Base-by-base conservation (phyloP, 2,113 vertebrate species). In the Budorcas taxicolor region DNA sequence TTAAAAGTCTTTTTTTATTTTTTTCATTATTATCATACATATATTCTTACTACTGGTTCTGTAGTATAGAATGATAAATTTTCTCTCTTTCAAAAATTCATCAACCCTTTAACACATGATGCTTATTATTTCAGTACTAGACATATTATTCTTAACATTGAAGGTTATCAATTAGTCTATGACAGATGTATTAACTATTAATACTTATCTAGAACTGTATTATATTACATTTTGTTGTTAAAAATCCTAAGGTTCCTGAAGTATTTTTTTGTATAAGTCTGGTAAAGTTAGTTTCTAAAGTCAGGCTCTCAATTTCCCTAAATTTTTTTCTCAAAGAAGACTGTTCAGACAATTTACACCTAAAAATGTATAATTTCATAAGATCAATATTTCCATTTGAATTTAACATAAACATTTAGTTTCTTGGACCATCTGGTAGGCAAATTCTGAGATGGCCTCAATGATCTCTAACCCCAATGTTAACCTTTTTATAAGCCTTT, bases 271-370 rank as follows among this genome's bases (percentile, higher is more conserved):
- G 33, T 60, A 10, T 78, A 90, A 58, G 17, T 53, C 33, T 87
- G 55, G 12, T 94, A 31, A 94, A 93, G 23, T 82, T 95, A 57
- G 55, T 96, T 93, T 89, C 76, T 92, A 87, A 91, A 76, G 31
- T 27, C 29, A 53, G 27, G 2, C 71, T 93, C n/a, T 93, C 29
- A 91, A 50, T 96, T 90, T 74, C 12, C 29, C 16, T 85, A 25
- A 78, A 33, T 64, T 67, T 94, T 31, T 87, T 89, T 5, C 36
- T 55, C 67, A 67, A 16, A 95, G 47, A 96, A 83, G 27, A 85
- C 57, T 31, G 92, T 85, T 92, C 53, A 62, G 62, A 84, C 15
- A 87, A 80, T 45, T 23, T 85, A 83, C 40, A 93, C 74, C 25
- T 88, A 81, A 95, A 94, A 85, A 80, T 71, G 10, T 71, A 0